phyloP scores from a whole-genome alignment of 1,140 invertebrate genomes.

The Mercenaria mercenaria region DNA sequence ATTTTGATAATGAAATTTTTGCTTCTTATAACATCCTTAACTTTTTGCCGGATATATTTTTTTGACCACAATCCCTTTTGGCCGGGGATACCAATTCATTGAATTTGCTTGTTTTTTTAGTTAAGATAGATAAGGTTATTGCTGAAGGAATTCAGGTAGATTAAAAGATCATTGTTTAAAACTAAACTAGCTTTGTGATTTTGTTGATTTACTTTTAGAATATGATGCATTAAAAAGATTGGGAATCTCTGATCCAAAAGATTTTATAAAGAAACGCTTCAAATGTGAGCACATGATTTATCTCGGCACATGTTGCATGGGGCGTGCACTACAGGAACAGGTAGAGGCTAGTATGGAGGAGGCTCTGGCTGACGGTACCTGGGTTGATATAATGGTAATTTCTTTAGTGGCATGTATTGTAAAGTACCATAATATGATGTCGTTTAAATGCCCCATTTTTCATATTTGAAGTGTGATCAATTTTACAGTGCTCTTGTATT shows the following conservation, averaged over 20 bases:
- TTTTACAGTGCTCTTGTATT: background rate
- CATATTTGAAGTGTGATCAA: background rate
- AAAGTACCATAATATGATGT: background rate
- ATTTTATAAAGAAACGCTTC: constrained; percentile 93
- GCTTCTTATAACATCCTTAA: no score
- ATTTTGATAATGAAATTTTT: no score
- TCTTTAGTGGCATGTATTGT: background rate
- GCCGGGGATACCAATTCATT: no score
- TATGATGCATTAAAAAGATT: constrained; percentile 95
- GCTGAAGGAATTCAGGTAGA: no score
- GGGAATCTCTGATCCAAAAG: constrained; percentile 94
- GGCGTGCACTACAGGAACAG: constrained; percentile 91
- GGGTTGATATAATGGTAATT: constrained; percentile 91
- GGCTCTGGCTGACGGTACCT: constrained; percentile 91
- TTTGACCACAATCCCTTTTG: no score
- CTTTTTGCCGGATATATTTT: no score
- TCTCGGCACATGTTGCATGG: constrained; percentile 92
- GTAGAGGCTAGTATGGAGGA: constrained; percentile 95
- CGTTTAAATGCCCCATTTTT: background rate
- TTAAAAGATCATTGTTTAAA: no score
- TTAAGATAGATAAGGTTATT: no score
- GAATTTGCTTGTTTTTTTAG: no score
- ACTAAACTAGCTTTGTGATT: no score
- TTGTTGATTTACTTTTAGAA: constrained; percentile 90
- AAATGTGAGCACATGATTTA: constrained; percentile 90